phyloP scores from a whole-genome alignment of 2,888 invertebrate species.

The Horisme vitalbata region DNA sequence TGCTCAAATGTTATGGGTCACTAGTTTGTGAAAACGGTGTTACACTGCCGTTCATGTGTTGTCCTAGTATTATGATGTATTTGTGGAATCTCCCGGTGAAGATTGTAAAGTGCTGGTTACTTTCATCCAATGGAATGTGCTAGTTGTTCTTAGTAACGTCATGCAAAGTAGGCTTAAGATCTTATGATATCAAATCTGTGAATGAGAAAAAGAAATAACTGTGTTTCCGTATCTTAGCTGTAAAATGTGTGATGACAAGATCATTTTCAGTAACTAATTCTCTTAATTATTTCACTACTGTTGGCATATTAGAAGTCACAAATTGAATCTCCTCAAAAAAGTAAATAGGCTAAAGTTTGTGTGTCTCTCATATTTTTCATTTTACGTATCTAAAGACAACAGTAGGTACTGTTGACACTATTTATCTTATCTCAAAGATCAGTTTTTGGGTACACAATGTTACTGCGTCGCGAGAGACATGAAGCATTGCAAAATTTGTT shows the following conservation, averaged over 20 bases:
- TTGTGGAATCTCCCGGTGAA: constrained; percentile 6
- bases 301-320: no score
- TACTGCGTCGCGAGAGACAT: not conserved
- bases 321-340: no score
- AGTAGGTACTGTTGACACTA: not conserved
- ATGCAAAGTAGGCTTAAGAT: constrained; percentile 9
- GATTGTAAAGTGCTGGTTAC: not conserved
- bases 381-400: no score
- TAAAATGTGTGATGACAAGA: no score
- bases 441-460: not conserved
- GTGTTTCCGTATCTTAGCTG: not conserved
- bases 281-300: no score
- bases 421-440: not conserved
- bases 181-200: not conserved
- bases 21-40: not conserved
- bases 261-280: no score
- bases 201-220: no score
- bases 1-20: not conserved
- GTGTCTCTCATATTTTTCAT: no score
- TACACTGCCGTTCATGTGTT: not conserved
- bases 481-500: no score
- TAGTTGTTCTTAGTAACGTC: constrained; percentile 1
- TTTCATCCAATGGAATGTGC: constrained; percentile 9
- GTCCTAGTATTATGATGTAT: not conserved
- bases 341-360: no score